phyloP scores from a whole-genome alignment of 2,888 invertebrate genomes.

The Tetragonisca angustula region DNA sequence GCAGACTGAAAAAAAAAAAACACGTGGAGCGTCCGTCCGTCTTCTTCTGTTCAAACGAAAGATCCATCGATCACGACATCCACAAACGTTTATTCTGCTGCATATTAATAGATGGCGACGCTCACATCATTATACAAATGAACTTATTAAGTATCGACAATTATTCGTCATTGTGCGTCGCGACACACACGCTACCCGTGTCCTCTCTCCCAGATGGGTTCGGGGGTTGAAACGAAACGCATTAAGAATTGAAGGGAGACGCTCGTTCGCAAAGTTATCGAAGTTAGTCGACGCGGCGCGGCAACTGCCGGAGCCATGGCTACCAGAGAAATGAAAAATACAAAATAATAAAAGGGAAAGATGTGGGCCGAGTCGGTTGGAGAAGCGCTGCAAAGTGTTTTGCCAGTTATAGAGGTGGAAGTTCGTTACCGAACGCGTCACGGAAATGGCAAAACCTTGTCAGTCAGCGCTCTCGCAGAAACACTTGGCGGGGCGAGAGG shows the following conservation, averaged over 20 bases:
- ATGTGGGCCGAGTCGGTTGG: constrained; percentile 33
- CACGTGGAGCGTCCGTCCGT: too few relatives aligned
- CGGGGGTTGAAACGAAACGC: not conserved
- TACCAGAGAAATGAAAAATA: constrained; percentile 49
- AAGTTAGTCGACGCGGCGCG: not conserved
- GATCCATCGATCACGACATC: too few relatives aligned
- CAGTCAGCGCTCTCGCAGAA: constrained; percentile 69
- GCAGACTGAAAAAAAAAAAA: too few relatives aligned
- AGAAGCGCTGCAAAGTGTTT: constrained; percentile 65
- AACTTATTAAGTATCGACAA: too few relatives aligned
- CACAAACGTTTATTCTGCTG: too few relatives aligned
- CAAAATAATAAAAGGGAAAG: constrained; percentile 59
- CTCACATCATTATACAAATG: too few relatives aligned
- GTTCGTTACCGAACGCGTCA: constrained; percentile 72
- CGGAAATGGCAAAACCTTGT: constrained; percentile 75
- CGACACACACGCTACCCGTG: too few relatives aligned
- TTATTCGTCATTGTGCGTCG: too few relatives aligned
- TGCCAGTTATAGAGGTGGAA: constrained; percentile 70
- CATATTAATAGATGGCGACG: too few relatives aligned
- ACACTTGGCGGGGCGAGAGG: constrained; percentile 55
- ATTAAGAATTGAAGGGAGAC: constrained; percentile 18
- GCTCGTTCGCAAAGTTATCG: constrained; percentile 2
- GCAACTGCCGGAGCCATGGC: not conserved
- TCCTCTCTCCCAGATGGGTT: not conserved
- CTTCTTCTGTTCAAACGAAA: too few relatives aligned